Base-by-base conservation (phyloP, 64 coral and sea anemone species). In the Actinia tenebrosa region DNA sequence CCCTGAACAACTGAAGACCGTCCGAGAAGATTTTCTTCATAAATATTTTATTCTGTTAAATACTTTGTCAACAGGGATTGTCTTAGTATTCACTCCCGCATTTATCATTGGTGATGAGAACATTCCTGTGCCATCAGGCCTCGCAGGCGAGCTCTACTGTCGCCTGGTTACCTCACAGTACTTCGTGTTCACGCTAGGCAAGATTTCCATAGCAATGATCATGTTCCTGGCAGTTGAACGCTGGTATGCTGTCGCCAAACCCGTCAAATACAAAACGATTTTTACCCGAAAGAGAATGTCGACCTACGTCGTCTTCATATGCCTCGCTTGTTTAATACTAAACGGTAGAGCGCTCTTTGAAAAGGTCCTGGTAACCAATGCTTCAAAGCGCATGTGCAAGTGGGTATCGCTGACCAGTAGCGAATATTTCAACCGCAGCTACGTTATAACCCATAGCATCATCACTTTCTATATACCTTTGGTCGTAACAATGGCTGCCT, bases 161-260 rank as follows among this genome's bases (percentile, higher is more conserved):
- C 89, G 84, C 2, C 5, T 91, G 10, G 26, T 91, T 44, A 86
- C 64, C 56, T 86, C 71, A 0, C 84, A 91, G 16, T 87, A 86
- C 17, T 79, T 91, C 37, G 22, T 86, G 10, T 91, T 91, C 60
- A 87, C 89, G 2, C 44, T 86, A 1, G 84, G 89, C 44, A 91
- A 86, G 30, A 66, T 91, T 16, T 87, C 89, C 22, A 66, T 91
- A 22, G 84, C 69, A 42, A 72, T 68, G 37, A 81, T 91, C 43
- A 91, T 80, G 84, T 77, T 54, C 17, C 56, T 91, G 26, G 89
- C 89, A 9, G 44, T 91, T 45, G 84, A 91, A 26, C 89, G 89
- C 42, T 91, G 84, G 89, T 91, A 86, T 62, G 89, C 89, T 16
- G 80, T 86, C 9, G 42, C 84, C 17, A 52, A 77, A 2, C 89